Evolutionary conservation across 2,888 invertebrate species (phyloP).

Genomic region (Pseudococcus viburni): DNA sequence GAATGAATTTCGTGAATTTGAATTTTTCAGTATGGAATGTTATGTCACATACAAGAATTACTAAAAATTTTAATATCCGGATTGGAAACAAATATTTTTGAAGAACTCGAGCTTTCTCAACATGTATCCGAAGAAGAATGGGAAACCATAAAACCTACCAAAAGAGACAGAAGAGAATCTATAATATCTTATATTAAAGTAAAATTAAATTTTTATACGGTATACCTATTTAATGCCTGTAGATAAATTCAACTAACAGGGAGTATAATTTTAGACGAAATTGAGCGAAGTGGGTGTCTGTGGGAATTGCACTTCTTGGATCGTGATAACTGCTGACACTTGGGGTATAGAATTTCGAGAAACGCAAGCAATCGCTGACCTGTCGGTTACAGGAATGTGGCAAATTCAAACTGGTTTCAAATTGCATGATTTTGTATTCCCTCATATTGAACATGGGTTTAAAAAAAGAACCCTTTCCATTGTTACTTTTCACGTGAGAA

Average conservation of each 20-base stretch:
- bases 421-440: constrained; percentile 82
- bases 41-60: constrained; percentile 81
- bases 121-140: constrained; percentile 89
- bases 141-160: constrained; percentile 83
- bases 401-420: constrained; percentile 79
- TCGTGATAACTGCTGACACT: constrained; percentile 75
- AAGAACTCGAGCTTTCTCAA: constrained; percentile 81
- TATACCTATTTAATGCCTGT: background rate
- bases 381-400: constrained; percentile 81
- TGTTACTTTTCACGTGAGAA: constrained; percentile 83
- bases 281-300: constrained; percentile 72
- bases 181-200: constrained; percentile 81
- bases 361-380: constrained; percentile 67
- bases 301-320: constrained; percentile 76
- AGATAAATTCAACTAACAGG: background rate
- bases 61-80: constrained; percentile 79
- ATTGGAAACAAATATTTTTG: constrained; percentile 78
- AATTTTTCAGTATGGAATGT: constrained; percentile 72
- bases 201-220: constrained; percentile 52
- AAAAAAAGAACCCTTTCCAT: constrained; percentile 81
- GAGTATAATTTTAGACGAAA: constrained; percentile 70
- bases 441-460: constrained; percentile 85
- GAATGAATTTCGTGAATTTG: background rate
- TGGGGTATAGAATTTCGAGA: constrained; percentile 73
- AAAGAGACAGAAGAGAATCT: constrained; percentile 77